Evolutionary conservation across 92 coral and sea anemone genomes (phyloP).

Genomic region (Actinostola sp.): DNA sequence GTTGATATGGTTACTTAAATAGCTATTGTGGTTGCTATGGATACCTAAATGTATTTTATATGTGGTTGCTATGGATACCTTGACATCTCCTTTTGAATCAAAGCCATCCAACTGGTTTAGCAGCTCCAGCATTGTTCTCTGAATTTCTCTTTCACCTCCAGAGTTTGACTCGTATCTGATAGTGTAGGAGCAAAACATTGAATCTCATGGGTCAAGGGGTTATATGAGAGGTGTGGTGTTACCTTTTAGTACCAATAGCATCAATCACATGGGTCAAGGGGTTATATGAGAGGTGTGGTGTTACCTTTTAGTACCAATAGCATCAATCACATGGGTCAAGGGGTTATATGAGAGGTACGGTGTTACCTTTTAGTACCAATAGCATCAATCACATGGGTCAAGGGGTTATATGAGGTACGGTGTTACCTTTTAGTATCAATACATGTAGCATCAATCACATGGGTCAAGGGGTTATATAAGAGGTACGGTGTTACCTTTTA

Average conservation of each 20-base stretch:
- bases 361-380: slow-evolving; percentile 94
- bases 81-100: slow-evolving; percentile 98
- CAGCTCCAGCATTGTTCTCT: slow-evolving; percentile 96
- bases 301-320: slow-evolving; percentile 98
- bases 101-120: slow-evolving; percentile 98
- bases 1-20: too few relatives aligned
- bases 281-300: too few relatives aligned
- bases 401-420: too few relatives aligned
- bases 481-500: slow-evolving; percentile 71
- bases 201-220: too few relatives aligned
- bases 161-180: slow-evolving; percentile 95
- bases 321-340: slow-evolving; percentile 99
- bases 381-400: slow-evolving; percentile 99
- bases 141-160: slow-evolving; percentile 99
- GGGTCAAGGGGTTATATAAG: too few relatives aligned
- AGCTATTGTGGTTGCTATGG: too few relatives aligned
- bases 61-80: slow-evolving; percentile 40
- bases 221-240: too few relatives aligned
- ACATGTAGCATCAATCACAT: slow-evolving; percentile 99
- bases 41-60: neutral
- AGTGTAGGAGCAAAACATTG: neutral
- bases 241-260: slow-evolving; percentile 99
- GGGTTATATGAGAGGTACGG: too few relatives aligned
- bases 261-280: slow-evolving; percentile 99
- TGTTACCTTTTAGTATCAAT: slow-evolving; percentile 93